Conservation (phyloP, 2,113 vertebrate species). For the Erythrocercus mccallii region DNA sequence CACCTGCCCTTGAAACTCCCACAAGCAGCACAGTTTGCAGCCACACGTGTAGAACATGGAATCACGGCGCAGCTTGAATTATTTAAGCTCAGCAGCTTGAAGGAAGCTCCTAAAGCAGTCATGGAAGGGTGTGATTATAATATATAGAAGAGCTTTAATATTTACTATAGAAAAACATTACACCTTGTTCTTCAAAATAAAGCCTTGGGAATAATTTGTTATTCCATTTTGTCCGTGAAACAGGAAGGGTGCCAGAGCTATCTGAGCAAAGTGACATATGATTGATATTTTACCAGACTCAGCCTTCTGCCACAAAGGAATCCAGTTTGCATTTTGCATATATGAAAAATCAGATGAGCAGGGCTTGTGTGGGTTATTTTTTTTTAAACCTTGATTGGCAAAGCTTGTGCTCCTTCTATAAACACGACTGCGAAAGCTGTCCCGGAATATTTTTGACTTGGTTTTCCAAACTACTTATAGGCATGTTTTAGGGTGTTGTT, state of each 20-base stretch:
- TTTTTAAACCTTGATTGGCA: not conserved
- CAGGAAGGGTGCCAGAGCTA: conserved; percentile 33
- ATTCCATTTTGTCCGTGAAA: not conserved
- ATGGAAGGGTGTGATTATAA: not conserved
- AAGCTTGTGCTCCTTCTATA: conserved; percentile 13
- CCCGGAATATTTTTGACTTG: not conserved
- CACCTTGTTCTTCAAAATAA: not conserved
- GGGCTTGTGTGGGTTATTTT: not conserved
- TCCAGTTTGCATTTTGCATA: not conserved
- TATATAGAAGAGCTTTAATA: not conserved
- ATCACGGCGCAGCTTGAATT: not conserved
- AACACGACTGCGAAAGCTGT: not conserved
- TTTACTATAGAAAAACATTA: not conserved
- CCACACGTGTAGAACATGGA: not conserved
- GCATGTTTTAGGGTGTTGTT: not conserved
- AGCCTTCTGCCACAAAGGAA: conserved; percentile 2
- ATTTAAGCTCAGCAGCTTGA: not conserved
- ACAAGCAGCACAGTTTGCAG: not conserved
- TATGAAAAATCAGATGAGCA: conserved; percentile 20
- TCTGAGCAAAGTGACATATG: conserved; percentile 7
- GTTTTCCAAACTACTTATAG: not conserved
- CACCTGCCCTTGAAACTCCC: conserved; percentile 6
- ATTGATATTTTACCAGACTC: conserved; percentile 52
- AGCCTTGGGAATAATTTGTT: not conserved
- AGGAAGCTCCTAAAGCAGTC: not conserved